Conservation (phyloP, 2,888 invertebrate species). For the Drosophila leonis region DNA sequence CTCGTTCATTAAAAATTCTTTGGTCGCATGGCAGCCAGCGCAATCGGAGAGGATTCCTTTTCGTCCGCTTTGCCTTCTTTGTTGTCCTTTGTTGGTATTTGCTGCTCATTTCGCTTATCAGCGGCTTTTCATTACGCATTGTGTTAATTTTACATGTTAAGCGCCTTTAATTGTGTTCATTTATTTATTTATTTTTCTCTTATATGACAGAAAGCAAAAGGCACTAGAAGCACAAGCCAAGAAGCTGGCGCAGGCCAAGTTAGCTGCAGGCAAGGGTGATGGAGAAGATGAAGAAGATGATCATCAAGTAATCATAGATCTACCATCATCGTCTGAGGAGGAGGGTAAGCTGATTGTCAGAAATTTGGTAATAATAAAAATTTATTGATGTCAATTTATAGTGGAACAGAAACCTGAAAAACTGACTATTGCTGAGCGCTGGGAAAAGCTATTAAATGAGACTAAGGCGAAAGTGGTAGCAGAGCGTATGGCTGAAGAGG, state of each 20-base stretch:
- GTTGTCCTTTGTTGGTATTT: constrained; percentile 61
- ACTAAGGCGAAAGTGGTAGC: constrained; percentile 86
- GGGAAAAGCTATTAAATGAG: constrained; percentile 86
- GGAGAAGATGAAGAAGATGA: constrained; percentile 58
- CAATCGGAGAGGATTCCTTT: constrained; percentile 35
- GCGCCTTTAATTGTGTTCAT: constrained; percentile 68
- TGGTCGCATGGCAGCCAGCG: constrained; percentile 44
- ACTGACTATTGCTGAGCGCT: constrained; percentile 87
- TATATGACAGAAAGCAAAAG: constrained; percentile 58
- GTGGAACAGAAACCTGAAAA: constrained; percentile 72
- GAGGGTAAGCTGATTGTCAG: constrained; percentile 50
- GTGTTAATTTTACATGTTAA: constrained; percentile 76
- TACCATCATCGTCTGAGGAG: constrained; percentile 69
- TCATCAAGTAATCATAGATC: constrained; percentile 17
- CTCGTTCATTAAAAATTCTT: constrained; percentile 71
- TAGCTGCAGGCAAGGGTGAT: constrained; percentile 27
- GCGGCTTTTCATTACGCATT: constrained; percentile 81
- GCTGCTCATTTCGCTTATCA: constrained; percentile 82
- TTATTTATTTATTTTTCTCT: constrained; percentile 53
- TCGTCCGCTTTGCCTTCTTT: constrained; percentile 43
- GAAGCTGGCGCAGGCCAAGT: constrained; percentile 59
- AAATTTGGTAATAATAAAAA: not conserved
- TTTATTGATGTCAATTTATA: constrained; percentile 15
- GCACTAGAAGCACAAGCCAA: constrained; percentile 60
- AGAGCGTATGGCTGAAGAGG: constrained; percentile 72